A percentile compares a stretch with the other conserved stretches of the same genome.
phyloP scores from a whole-genome alignment of 2,113 vertebrate genomes.

The Eleginops maclovinus region DNA sequence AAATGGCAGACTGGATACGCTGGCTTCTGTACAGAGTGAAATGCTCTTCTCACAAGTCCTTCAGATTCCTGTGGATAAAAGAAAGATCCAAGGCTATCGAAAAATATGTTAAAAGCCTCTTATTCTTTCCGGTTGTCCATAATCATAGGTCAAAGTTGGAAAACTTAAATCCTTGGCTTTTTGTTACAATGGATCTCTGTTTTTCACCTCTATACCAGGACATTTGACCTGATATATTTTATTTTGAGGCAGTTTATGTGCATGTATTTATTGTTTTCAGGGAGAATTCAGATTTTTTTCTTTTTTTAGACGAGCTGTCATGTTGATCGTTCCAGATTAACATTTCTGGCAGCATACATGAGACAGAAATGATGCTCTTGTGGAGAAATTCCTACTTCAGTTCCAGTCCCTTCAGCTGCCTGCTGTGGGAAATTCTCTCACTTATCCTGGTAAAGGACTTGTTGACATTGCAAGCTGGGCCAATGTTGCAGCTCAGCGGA shows the following conservation, averaged over 20 bases:
- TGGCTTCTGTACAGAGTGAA: background rate
- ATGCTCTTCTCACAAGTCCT: conserved; percentile 32
- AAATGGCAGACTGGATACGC: conserved; percentile 24
- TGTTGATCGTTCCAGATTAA: background rate
- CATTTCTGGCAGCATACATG: conserved; percentile 9
- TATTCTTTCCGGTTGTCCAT: conserved; percentile 9
- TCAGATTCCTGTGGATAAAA: conserved; percentile 42
- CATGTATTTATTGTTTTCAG: background rate
- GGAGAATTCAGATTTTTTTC: background rate
- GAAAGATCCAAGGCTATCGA: conserved; percentile 9
- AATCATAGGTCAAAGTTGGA: conserved; percentile 29
- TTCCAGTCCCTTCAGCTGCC: conserved; percentile 4
- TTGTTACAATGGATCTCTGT: conserved; percentile 3
- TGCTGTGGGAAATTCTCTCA: conserved; percentile 30
- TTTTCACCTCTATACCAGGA: conserved; percentile 22
- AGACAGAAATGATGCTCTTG: conserved; percentile 3
- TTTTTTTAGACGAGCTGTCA: background rate
- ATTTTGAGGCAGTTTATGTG: background rate
- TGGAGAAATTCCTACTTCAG: conserved; percentile 1
- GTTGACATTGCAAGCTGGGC: conserved; percentile 43
- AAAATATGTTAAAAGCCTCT: conserved; percentile 29
- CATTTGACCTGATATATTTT: conserved; percentile 17
- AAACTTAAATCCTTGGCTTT: conserved; percentile 19
- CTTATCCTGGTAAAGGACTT: conserved; percentile 49
- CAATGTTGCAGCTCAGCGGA: conserved; percentile 40